These are phyloP conservation scores for Hoplostethus atlanticus DNA, from an alignment of 2,797 vertebrate genomes.

Conservation along the genomic window DNA sequence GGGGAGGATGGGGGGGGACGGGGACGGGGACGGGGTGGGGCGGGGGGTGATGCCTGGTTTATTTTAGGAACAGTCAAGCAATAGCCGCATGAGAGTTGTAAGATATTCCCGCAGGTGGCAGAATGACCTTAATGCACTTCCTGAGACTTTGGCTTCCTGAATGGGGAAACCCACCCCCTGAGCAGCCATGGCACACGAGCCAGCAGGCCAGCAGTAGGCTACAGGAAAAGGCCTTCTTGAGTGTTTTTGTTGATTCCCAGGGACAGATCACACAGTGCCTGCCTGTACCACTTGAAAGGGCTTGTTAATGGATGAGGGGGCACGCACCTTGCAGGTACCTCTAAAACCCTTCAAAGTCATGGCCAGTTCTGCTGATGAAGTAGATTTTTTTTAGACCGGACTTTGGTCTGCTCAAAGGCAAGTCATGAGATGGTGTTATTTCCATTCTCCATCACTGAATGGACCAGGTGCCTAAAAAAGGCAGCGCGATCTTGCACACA, in stretches of 20 bases:
- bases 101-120: constrained; percentile 59
- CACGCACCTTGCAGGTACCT: not conserved
- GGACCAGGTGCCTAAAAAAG: not conserved
- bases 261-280: not conserved
- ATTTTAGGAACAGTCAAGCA: constrained; percentile 64
- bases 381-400: not conserved
- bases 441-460: not conserved
- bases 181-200: not conserved
- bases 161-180: constrained; percentile 56
- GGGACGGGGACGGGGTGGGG: not conserved
- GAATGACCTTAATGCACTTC: constrained; percentile 39
- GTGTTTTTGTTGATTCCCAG: not conserved
- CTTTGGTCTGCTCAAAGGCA: constrained; percentile 5
- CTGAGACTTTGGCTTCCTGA: constrained; percentile 60
- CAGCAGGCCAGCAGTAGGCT: not conserved
- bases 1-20: not conserved
- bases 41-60: constrained; percentile 44
- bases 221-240: not conserved
- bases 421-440: not conserved
- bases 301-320: not conserved
- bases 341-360: constrained; percentile 10
- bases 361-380: constrained; percentile 17
- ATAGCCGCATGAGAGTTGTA: constrained; percentile 58
- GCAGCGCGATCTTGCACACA: not conserved
- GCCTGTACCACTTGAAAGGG: not conserved